phyloP scores from a whole-genome alignment of 2,797 vertebrate genomes.

The Hirundo rustica region DNA sequence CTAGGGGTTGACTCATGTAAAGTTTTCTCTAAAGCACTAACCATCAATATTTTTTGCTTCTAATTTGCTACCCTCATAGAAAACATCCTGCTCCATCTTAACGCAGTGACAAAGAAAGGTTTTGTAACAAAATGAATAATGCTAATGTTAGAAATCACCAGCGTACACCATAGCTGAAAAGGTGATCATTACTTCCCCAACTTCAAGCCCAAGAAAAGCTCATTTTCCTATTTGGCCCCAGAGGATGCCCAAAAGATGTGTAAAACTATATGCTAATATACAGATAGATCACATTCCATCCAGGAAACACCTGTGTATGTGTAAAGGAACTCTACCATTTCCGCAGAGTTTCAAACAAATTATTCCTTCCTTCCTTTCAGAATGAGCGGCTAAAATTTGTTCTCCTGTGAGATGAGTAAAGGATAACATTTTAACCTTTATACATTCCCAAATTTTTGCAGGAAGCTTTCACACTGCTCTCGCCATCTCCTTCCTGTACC shows the following conservation, averaged over 20 bases:
- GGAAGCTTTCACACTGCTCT: background rate
- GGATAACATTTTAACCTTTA: background rate
- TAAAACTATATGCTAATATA: background rate
- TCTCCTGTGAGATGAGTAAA: background rate
- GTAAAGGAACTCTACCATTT: slow-evolving; percentile 19
- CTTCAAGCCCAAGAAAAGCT: background rate
- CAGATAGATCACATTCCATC: background rate
- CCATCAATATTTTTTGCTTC: background rate
- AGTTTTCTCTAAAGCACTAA: background rate
- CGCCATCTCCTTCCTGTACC: background rate
- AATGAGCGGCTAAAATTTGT: background rate
- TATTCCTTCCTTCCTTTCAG: slow-evolving; percentile 52
- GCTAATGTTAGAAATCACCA: background rate
- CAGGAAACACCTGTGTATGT: slow-evolving; percentile 40
- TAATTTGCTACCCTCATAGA: background rate
- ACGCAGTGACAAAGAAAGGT: background rate
- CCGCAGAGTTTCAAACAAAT: background rate
- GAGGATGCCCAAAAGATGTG: background rate
- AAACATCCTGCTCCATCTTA: background rate
- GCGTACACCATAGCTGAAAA: background rate
- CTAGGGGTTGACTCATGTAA: background rate
- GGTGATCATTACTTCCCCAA: background rate
- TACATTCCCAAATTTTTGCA: background rate
- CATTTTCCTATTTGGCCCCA: background rate
- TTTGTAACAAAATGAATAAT: background rate